Percentiles rank a stretch among this genome's conserved stretches.
phyloP scores from a whole-genome alignment of 2,888 invertebrate genomes.

The Norana najaformis region DNA sequence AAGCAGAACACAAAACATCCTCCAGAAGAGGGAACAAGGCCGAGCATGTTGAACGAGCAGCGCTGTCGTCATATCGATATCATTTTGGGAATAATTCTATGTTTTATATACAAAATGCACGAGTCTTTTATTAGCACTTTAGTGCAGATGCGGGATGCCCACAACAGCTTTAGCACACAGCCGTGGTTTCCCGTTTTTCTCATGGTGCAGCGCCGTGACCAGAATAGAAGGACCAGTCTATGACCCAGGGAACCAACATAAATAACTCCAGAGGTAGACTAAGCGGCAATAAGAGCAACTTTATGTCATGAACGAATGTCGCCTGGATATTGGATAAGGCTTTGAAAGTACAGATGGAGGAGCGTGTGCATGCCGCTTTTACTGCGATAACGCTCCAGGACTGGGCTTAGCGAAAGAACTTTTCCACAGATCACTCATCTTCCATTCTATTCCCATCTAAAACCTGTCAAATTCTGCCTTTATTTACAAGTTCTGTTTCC shows the following conservation, averaged over 20 bases:
- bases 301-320: neutral
- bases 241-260: conserved; percentile 3
- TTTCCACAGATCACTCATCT: neutral
- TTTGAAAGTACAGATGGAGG: neutral
- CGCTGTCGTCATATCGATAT: neutral
- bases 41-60: neutral
- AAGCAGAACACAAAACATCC: neutral
- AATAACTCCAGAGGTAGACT: neutral
- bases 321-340: neutral
- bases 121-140: conserved; percentile 5
- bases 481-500: neutral
- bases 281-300: neutral
- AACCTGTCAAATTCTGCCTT: neutral
- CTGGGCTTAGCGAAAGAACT: neutral
- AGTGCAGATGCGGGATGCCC: conserved; percentile 5
- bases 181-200: neutral
- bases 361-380: neutral
- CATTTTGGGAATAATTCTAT: neutral
- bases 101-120: neutral
- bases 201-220: neutral
- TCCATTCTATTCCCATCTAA: neutral
- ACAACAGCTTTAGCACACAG: neutral
- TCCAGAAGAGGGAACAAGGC: neutral
- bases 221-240: neutral
- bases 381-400: neutral